Conservation (phyloP, 2,797 vertebrate genomes). For the Myoxocephalus aenaeus region DNA sequence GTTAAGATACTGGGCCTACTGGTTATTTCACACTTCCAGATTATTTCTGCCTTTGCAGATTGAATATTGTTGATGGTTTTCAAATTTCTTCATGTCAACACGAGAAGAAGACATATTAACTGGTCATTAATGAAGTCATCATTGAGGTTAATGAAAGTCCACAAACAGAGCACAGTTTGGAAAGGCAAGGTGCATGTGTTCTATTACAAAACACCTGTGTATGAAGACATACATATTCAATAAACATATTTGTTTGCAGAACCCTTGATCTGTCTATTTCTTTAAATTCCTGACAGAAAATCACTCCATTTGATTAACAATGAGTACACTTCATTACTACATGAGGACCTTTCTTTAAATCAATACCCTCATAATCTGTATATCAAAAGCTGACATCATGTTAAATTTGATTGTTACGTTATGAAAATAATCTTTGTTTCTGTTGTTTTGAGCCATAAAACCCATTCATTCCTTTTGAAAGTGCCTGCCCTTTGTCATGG, state of each 20-base stretch:
- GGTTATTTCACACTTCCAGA: too few species aligned
- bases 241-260: neutral
- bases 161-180: neutral
- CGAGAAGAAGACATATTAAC: too few species aligned
- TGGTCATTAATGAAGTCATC: neutral
- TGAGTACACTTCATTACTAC: neutral
- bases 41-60: too few species aligned
- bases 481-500: too few species aligned
- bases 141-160: neutral
- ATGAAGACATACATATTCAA: neutral
- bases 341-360: neutral
- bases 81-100: too few species aligned
- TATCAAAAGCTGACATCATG: neutral
- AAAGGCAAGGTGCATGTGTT: neutral
- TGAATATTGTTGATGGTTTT: too few species aligned
- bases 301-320: neutral
- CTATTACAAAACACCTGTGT: neutral
- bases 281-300: neutral
- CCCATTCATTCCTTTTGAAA: too few species aligned
- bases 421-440: neutral
- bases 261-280: neutral
- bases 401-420: neutral
- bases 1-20: too few species aligned
- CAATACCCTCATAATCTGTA: neutral
- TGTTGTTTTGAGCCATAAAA: neutral